These are phyloP conservation scores for Stenchaetothrips biformis DNA, from an alignment of 2,888 invertebrate genomes.

Conservation along the genomic window DNA sequence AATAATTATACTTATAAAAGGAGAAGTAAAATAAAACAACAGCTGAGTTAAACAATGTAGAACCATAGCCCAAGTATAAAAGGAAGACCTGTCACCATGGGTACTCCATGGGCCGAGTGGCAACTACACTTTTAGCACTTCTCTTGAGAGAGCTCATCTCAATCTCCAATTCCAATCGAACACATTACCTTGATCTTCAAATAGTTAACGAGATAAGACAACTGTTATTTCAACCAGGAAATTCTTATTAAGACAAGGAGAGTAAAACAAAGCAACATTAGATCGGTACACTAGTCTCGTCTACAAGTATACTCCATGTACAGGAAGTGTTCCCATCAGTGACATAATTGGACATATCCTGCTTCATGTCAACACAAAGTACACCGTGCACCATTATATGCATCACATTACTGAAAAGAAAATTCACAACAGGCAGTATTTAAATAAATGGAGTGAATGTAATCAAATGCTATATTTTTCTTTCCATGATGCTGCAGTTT, in stretches of 20 bases:
- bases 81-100: neutral
- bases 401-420: neutral
- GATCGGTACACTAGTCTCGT: too few species aligned
- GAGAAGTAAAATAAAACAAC: neutral
- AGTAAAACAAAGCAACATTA: neutral
- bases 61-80: neutral
- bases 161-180: too few species aligned
- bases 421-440: neutral
- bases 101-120: neutral
- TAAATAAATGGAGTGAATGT: slow-evolving; percentile 9
- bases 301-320: too few species aligned
- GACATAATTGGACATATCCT: neutral
- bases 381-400: too few species aligned
- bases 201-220: neutral
- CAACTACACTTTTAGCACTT: neutral
- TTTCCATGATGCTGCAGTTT: neutral
- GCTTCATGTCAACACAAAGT: too few species aligned
- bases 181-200: neutral
- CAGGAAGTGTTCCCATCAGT: neutral
- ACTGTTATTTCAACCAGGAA: too few species aligned
- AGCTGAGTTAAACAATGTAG: neutral
- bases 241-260: too few species aligned
- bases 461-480: slow-evolving; percentile 20
- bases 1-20: neutral
- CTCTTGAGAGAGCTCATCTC: neutral